These are phyloP conservation scores for Microctenopoma steveboyesi DNA, from an alignment of 2,797 vertebrate species.

Conservation along the genomic window DNA sequence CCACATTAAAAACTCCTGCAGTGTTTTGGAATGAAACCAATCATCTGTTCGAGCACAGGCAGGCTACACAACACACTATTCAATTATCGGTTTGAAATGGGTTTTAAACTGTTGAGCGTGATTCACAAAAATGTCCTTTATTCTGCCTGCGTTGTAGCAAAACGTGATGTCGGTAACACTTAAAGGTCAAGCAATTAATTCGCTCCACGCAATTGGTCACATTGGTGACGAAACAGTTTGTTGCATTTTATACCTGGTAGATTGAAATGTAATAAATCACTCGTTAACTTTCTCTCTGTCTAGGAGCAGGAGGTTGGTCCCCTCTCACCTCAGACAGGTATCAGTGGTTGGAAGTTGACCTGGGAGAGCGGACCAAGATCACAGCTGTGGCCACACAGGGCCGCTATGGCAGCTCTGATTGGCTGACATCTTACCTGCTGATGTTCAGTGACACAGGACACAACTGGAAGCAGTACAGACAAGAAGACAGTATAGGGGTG, in stretches of 20 bases:
- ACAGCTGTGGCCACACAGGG: slow-evolving; percentile 91
- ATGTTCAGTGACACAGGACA: slow-evolving; percentile 93
- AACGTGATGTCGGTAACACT: neutral
- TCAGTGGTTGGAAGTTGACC: slow-evolving; percentile 92
- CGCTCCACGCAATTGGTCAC: neutral
- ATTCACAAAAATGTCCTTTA: neutral
- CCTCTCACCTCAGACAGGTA: slow-evolving; percentile 83
- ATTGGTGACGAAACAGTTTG: neutral
- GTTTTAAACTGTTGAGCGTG: slow-evolving; percentile 1
- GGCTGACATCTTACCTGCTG: slow-evolving; percentile 89
- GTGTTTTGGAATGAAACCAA: slow-evolving; percentile 13
- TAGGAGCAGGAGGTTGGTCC: slow-evolving; percentile 90
- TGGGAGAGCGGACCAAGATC: slow-evolving; percentile 88
- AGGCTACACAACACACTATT: neutral
- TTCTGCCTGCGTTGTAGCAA: slow-evolving; percentile 1
- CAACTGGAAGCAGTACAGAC: slow-evolving; percentile 92
- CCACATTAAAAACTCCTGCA: slow-evolving; percentile 8
- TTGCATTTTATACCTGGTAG: neutral
- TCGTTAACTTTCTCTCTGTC: slow-evolving; percentile 58
- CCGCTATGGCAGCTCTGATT: slow-evolving; percentile 91
- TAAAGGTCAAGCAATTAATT: slow-evolving; percentile 18
- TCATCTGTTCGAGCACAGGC: slow-evolving; percentile 6
- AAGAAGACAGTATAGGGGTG: slow-evolving; percentile 88
- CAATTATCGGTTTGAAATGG: neutral
- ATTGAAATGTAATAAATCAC: slow-evolving; percentile 12